Conservation (phyloP, 2,888 invertebrate genomes). For the Plagodis dolabraria region DNA sequence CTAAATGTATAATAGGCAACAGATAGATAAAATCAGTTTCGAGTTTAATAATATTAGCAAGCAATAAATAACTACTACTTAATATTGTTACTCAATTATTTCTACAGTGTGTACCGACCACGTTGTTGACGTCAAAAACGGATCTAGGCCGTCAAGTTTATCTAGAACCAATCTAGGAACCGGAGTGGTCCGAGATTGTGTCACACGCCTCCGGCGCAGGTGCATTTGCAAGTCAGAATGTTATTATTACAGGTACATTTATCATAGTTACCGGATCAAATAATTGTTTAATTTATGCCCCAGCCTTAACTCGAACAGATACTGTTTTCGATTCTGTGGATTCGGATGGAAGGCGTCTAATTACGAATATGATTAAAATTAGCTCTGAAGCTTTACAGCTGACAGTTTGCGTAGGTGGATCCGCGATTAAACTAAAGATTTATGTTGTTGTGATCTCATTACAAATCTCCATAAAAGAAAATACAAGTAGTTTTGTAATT, state of each 20-base stretch:
- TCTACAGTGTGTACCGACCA: slow-evolving; percentile 19
- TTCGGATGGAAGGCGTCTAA: slow-evolving; percentile 12
- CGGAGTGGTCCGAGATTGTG: slow-evolving; percentile 23
- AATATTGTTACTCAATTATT: slow-evolving; percentile 1
- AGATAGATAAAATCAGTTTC: too few relatives aligned
- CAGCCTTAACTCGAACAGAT: too few relatives aligned
- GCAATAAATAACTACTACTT: too few relatives aligned
- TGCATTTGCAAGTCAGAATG: slow-evolving; percentile 3
- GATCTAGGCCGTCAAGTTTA: slow-evolving; percentile 45
- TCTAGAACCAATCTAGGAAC: slow-evolving; percentile 33
- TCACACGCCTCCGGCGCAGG: slow-evolving; percentile 29
- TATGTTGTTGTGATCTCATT: slow-evolving; percentile 29
- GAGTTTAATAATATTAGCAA: too few relatives aligned
- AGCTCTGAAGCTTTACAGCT: slow-evolving; percentile 9
- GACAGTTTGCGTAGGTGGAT: slow-evolving; percentile 14
- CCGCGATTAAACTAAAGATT: slow-evolving; percentile 26
- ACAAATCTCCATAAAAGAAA: slow-evolving; percentile 9
- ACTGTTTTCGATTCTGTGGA: not conserved
- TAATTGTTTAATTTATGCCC: slow-evolving; percentile 7
- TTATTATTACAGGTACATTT: slow-evolving; percentile 10
- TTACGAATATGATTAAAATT: slow-evolving; percentile 24
- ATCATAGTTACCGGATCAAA: slow-evolving; percentile 13
- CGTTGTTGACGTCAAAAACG: slow-evolving; percentile 43
- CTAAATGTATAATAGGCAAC: too few relatives aligned
- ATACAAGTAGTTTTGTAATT: too few relatives aligned